Evolutionary conservation across 2,113 vertebrate species (phyloP).

Genomic region (Gallinago media): DNA sequence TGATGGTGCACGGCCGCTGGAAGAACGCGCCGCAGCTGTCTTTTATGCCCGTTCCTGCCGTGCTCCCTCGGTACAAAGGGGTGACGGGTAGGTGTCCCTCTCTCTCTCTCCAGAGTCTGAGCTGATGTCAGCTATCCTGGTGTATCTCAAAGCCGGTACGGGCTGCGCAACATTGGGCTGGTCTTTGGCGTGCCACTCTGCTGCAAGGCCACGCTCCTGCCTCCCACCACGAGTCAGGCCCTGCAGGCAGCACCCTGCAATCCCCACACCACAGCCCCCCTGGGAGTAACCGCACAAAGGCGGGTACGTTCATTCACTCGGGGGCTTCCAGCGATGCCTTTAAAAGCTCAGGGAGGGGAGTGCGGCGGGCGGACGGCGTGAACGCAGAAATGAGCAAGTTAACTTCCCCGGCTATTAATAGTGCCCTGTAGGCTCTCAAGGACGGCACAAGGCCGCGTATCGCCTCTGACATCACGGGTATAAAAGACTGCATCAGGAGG

Average conservation of each 20-base stretch:
- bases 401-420: not conserved
- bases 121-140: fast-evolving
- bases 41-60: not conserved
- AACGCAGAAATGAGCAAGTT: not conserved
- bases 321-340: not conserved
- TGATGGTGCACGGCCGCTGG: not conserved
- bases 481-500: not conserved
- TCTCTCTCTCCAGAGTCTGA: not conserved
- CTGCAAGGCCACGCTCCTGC: not conserved
- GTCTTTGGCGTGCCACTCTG: fast-evolving
- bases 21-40: not conserved
- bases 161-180: fast-evolving
- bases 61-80: not conserved
- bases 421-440: not conserved
- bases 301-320: fast-evolving
- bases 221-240: fast-evolving
- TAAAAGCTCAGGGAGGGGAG: not conserved
- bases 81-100: fast-evolving
- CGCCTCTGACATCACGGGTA: conserved; percentile 7
- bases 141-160: not conserved
- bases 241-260: not conserved
- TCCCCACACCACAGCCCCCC: not conserved
- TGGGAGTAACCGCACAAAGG: fast-evolving
- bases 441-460: not conserved
- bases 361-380: fast-evolving